Evolutionary conservation across 2,888 invertebrate species (phyloP), one percentile per base, ranked within the genome.

Genomic region (Andricus curvator): DNA sequence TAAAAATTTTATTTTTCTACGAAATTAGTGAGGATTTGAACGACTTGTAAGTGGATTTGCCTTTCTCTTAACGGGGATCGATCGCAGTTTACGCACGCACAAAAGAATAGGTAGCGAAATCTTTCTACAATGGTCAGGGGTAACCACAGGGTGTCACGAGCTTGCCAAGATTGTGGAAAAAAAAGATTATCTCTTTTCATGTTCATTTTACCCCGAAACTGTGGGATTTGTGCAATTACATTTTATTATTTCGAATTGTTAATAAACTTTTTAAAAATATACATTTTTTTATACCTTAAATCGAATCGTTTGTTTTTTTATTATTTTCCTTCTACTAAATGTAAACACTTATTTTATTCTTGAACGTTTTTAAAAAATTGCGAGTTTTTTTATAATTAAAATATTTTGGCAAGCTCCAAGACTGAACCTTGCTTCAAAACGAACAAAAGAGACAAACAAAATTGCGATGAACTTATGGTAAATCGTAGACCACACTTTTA

Each of bases 401-500:
- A 84, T 83, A 87, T 84, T 85, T 86, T 86, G 84, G 83, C 78
- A 84, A 87, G 82, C 84, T 81, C 83, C 78, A 80, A 81, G 82
- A 83, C 82, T 64, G 74, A 83, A 82, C 44, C 66, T 77, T 78
- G 70, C 70, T 80, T 80, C 81, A 56, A 15, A 51, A 70, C 33
- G 64, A 76, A 80, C 60, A 65, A 77, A 81, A 60, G 74, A 77
- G 80, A 77, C 15, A 79, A 82, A 62, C 65, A 60, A 65, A 78
- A 78, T 84, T 84, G 81, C 80, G 86, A 86, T 83, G 81, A 86
- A 88, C 85, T 88, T 84, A n/a, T n/a, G n/a, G n/a, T n/a, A 87
- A 88, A 90, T 88, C 88, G 86, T 90, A 90, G 89, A 90, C 88
- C 88, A 90, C 88, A 90, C 88, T 89, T 89, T 90, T 86, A 85